These are phyloP conservation scores for Glaucidium brasilianum DNA, from an alignment of 2,113 vertebrate genomes.

Conservation along the genomic window DNA sequence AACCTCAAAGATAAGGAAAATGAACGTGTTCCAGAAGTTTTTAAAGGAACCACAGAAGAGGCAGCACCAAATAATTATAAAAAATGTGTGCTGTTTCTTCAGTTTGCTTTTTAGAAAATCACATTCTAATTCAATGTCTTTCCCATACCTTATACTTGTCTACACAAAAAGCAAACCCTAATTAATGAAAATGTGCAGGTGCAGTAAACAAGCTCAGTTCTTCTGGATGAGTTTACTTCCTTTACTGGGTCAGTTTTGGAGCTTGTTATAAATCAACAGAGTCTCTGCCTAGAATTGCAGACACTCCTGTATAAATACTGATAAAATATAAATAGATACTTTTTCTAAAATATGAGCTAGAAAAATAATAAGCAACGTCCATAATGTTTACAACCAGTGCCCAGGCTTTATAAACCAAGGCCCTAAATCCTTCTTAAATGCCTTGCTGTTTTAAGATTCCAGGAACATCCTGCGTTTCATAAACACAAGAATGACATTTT, in stretches of 20 bases:
- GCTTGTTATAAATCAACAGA: neutral
- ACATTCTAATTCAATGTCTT: neutral
- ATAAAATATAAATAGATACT: slow-evolving; percentile 43
- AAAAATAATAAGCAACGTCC: slow-evolving; percentile 16
- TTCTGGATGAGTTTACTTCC: slow-evolving; percentile 35
- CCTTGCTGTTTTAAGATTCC: slow-evolving; percentile 40
- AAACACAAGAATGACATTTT: slow-evolving; percentile 70
- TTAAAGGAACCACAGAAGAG: neutral
- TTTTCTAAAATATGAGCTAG: slow-evolving; percentile 22
- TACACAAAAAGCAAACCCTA: neutral
- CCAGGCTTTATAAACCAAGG: slow-evolving; percentile 54
- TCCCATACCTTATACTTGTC: neutral
- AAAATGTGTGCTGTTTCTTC: neutral
- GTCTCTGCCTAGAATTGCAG: slow-evolving; percentile 12
- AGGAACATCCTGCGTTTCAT: slow-evolving; percentile 45
- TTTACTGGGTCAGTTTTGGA: slow-evolving; percentile 19
- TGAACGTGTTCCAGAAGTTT: neutral
- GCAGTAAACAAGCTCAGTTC: neutral
- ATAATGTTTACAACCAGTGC: slow-evolving; percentile 41
- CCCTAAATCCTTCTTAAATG: slow-evolving; percentile 25
- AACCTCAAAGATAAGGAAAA: neutral
- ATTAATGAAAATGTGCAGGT: slow-evolving; percentile 40
- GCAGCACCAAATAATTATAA: neutral
- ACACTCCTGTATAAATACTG: slow-evolving; percentile 36
- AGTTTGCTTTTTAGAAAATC: slow-evolving; percentile 9